Conservation (phyloP, 2,888 invertebrate species). For the Allolobophora icterica region DNA sequence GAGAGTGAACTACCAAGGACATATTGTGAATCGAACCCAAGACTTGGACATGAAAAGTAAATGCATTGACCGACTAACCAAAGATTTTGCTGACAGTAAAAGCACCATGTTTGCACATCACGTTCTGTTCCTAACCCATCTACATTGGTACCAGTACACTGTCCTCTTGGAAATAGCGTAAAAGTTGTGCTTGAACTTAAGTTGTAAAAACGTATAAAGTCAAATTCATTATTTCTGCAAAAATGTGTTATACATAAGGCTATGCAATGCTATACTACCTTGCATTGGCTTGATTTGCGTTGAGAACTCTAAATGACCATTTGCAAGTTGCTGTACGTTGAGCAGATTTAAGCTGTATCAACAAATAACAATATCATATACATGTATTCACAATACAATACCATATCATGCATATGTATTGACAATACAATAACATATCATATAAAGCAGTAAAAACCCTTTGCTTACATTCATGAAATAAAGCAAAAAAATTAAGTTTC, state of each 20-base stretch:
- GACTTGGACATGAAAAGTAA: too few relatives aligned
- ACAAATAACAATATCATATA: not conserved
- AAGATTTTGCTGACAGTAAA: too few relatives aligned
- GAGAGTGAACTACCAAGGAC: too few relatives aligned
- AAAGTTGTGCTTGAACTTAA: not conserved
- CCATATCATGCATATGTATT: too few relatives aligned
- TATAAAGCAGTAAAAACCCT: not conserved
- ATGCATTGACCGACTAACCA: too few relatives aligned
- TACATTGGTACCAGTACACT: too few relatives aligned
- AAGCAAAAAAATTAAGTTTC: not conserved
- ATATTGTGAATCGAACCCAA: too few relatives aligned
- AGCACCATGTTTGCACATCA: too few relatives aligned
- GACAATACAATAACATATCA: not conserved
- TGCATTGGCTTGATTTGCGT: slow-evolving; percentile 41
- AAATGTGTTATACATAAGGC: not conserved
- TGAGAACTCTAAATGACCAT: slow-evolving; percentile 52
- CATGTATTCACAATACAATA: not conserved
- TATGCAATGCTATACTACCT: not conserved
- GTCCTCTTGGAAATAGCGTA: not conserved
- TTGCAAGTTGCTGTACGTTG: slow-evolving; percentile 50
- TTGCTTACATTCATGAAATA: not conserved
- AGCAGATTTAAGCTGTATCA: slow-evolving; percentile 53
- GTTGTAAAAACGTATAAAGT: too few relatives aligned
- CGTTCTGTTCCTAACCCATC: too few relatives aligned
- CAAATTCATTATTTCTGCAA: too few relatives aligned